Evolutionary conservation across 2,113 vertebrate genomes (phyloP).

Genomic region (Salvelinus sp.): DNA sequence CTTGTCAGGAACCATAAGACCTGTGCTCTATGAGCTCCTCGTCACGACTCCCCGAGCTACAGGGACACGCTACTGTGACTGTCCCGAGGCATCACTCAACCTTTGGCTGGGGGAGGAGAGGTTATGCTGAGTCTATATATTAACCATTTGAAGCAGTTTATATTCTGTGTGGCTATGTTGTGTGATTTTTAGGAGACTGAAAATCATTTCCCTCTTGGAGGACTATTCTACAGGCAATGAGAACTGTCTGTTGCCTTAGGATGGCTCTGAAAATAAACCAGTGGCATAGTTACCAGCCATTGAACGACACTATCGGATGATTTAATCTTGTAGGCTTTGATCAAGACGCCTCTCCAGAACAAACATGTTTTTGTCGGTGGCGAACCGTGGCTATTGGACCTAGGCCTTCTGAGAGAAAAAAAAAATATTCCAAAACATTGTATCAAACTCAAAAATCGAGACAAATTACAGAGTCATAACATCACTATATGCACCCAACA

Average conservation of each 20-base stretch:
- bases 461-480: too few relatives aligned
- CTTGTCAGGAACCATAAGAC: conserved; percentile 72
- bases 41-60: conserved; percentile 55
- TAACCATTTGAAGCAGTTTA: too few relatives aligned
- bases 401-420: too few relatives aligned
- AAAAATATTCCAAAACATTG: too few relatives aligned
- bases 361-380: conserved; percentile 33
- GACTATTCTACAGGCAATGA: too few relatives aligned
- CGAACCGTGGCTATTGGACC: too few relatives aligned
- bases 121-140: not conserved
- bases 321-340: conserved; percentile 25
- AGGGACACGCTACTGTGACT: conserved; percentile 31
- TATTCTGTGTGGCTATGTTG: too few relatives aligned
- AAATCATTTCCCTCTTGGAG: too few relatives aligned
- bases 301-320: conserved; percentile 5
- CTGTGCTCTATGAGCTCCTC: conserved; percentile 48
- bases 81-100: conserved; percentile 41
- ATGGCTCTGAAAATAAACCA: conserved; percentile 8
- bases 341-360: conserved; percentile 7
- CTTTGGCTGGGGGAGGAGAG: not conserved
- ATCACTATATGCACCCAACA: too few relatives aligned
- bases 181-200: too few relatives aligned
- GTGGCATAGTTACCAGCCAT: not conserved
- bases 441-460: too few relatives aligned
- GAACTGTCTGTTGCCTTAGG: too few relatives aligned